phyloP scores from a whole-genome alignment of 1,140 invertebrate genomes.

The Orchestia grillus region DNA sequence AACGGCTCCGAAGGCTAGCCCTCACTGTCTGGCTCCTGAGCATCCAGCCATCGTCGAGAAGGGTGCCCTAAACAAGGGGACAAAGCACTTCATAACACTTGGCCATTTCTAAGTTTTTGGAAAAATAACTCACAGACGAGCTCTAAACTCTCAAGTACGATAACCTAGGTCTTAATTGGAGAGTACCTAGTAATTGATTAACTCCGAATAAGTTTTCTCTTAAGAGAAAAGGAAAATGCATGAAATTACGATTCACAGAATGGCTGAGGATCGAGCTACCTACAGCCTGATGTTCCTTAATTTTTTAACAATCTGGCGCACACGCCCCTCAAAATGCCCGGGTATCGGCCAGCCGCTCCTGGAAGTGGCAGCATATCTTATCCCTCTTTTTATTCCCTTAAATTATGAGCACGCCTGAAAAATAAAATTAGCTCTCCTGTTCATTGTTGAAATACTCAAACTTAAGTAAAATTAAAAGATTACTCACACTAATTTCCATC shows the following conservation, averaged over 20 bases:
- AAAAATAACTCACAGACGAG: no score
- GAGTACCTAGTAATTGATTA: no score
- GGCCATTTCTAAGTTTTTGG: no score
- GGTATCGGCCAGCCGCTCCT: neutral
- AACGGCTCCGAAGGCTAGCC: no score
- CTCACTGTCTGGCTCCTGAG: no score
- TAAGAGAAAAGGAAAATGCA: neutral
- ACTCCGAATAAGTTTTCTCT: no score
- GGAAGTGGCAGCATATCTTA: neutral
- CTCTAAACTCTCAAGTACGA: no score
- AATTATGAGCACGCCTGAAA: neutral
- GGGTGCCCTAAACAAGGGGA: no score
- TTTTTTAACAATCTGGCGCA: neutral
- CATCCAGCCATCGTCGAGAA: no score
- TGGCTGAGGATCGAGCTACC: neutral
- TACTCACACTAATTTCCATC: neutral
- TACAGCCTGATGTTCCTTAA: neutral
- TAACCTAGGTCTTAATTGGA: no score
- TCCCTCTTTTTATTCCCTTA: neutral
- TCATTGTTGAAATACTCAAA: neutral
- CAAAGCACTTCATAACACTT: no score
- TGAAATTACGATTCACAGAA: neutral
- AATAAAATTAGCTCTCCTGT: neutral
- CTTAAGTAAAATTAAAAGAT: neutral
- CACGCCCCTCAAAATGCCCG: neutral